These are phyloP conservation scores for Papilio polyxenes DNA, from an alignment of 1,140 invertebrate genomes.

Conservation along the genomic window DNA sequence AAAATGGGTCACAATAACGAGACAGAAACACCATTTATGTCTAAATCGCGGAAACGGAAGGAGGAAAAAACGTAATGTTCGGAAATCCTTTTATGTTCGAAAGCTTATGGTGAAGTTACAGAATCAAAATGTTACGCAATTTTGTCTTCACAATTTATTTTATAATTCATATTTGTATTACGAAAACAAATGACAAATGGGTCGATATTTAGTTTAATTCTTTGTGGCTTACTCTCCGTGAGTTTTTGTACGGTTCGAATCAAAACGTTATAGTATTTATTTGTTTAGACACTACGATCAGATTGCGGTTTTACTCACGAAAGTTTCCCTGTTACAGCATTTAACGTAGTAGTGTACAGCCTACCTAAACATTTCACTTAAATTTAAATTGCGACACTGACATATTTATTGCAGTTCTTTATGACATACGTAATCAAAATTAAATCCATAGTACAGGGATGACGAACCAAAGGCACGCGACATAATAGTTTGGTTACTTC, in stretches of 20 bases:
- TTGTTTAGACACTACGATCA: no score
- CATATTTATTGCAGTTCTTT: not conserved
- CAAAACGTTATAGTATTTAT: no score
- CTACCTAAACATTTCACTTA: no score
- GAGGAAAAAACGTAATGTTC: constrained; percentile 17
- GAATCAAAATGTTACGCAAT: not conserved
- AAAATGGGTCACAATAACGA: not conserved
- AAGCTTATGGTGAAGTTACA: not conserved
- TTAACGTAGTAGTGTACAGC: no score
- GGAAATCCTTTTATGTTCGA: constrained; percentile 27
- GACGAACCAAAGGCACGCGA: no score
- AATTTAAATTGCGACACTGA: no score
- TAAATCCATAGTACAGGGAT: no score
- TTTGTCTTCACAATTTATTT: not conserved
- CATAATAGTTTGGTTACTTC: no score
- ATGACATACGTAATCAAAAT: not conserved
- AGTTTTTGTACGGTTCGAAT: no score
- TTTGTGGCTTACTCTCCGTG: not conserved
- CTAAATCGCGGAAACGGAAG: constrained; percentile 13
- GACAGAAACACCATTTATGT: constrained; percentile 11
- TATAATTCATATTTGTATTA: not conserved
- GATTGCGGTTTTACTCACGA: no score
- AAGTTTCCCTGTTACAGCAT: no score
- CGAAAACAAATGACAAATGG: not conserved
- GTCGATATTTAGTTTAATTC: not conserved